Conservation (phyloP, 2,113 vertebrate genomes). For the Ia io region DNA sequence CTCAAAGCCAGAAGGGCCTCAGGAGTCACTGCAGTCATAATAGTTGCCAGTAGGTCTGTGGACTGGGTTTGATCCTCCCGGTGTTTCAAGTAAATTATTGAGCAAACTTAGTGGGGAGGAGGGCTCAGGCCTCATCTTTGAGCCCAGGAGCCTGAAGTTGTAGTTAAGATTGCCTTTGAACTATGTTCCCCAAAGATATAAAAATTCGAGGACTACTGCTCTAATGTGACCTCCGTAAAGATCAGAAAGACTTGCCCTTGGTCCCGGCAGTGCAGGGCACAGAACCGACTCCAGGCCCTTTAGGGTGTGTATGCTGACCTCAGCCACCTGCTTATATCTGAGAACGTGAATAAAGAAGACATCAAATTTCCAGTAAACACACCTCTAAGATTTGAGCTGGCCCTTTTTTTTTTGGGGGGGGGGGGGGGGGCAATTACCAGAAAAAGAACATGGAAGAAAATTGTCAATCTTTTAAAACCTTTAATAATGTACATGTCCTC, state of each 20-base stretch:
- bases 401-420: too few species aligned
- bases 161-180: neutral
- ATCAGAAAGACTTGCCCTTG: neutral
- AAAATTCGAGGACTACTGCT: neutral
- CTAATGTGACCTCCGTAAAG: neutral
- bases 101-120: neutral
- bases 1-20: neutral
- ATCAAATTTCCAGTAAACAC: neutral
- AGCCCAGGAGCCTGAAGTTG: neutral
- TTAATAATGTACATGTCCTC: slow-evolving; percentile 40
- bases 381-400: neutral
- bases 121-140: neutral
- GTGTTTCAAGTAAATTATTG: neutral
- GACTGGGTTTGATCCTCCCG: neutral
- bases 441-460: neutral
- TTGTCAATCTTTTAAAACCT: slow-evolving; percentile 3
- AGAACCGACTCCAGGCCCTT: neutral
- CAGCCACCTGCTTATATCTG: neutral
- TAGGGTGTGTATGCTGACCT: neutral
- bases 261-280: neutral
- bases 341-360: neutral
- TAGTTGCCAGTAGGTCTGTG: neutral
- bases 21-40: neutral
- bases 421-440: too few species aligned
- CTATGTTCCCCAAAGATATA: neutral